A percentile compares a stretch with the other conserved stretches of the same genome.
Evolutionary conservation across 2,888 invertebrate genomes (phyloP).

Genomic region (Tetrapedia diversipes): DNA sequence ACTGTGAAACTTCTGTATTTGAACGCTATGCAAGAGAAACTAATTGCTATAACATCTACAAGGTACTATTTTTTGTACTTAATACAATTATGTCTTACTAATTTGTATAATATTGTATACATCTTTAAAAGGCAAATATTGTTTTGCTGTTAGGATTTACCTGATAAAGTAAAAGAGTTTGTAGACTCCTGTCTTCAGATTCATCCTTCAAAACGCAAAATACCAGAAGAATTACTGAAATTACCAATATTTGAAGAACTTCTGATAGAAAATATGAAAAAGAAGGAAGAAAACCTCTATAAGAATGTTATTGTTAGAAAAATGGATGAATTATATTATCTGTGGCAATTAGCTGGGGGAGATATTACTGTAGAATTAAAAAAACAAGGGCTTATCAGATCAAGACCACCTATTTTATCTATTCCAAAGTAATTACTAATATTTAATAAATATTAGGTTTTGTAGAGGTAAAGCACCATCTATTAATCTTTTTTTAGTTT

Average conservation of each 20-base stretch:
- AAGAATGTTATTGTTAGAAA: slow-evolving; percentile 83
- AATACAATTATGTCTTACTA: slow-evolving; percentile 4
- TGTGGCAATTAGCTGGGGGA: slow-evolving; percentile 98
- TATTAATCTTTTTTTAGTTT: slow-evolving; percentile 84
- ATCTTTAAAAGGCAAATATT: slow-evolving; percentile 27
- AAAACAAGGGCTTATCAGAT: slow-evolving; percentile 94
- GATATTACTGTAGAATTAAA: slow-evolving; percentile 95
- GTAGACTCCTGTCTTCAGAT: slow-evolving; percentile 90
- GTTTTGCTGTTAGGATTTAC: slow-evolving; percentile 84
- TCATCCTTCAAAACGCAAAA: slow-evolving; percentile 86
- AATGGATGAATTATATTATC: slow-evolving; percentile 93
- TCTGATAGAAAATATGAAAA: slow-evolving; percentile 69
- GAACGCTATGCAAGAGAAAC: slow-evolving; percentile 92
- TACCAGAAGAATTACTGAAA: slow-evolving; percentile 86
- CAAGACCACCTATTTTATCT: slow-evolving; percentile 91
- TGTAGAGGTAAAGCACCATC: slow-evolving; percentile 3
- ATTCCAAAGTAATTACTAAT: slow-evolving; percentile 87
- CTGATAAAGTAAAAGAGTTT: slow-evolving; percentile 85
- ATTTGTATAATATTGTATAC: slow-evolving; percentile 16
- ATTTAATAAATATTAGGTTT: background rate
- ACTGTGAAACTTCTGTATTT: slow-evolving; percentile 85
- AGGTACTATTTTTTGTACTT: slow-evolving; percentile 82
- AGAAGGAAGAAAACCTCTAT: slow-evolving; percentile 80
- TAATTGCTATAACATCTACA: slow-evolving; percentile 87
- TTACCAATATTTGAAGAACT: slow-evolving; percentile 84